Conservation (phyloP, 2,797 vertebrate species). For the Sebastes goodei region DNA sequence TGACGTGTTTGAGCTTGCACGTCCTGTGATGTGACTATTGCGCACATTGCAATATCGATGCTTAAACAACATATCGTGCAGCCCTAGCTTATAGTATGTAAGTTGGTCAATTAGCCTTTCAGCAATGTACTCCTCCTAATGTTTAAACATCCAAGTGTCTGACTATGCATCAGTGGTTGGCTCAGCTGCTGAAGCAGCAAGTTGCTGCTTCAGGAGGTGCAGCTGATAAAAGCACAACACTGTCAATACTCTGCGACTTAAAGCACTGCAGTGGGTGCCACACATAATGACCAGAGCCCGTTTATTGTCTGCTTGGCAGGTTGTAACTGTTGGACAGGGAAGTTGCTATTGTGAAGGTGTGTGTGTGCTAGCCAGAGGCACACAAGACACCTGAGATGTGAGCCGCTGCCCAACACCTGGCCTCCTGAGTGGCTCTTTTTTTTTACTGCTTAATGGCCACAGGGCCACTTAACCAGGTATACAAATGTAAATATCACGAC, state of each 20-base stretch:
- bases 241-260: not conserved
- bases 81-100: not conserved
- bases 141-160: not conserved
- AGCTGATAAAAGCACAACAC: not conserved
- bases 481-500: conserved; percentile 45
- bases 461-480: conserved; percentile 48
- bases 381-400: conserved; percentile 44
- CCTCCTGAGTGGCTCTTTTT: not conserved
- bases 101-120: not conserved
- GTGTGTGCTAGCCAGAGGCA: conserved; percentile 37
- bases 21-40: no score
- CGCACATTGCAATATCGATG: not conserved
- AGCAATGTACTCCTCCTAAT: not conserved
- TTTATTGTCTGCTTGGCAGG: conserved; percentile 13
- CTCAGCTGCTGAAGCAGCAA: not conserved
- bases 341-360: conserved; percentile 26
- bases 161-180: not conserved
- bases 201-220: not conserved
- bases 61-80: not conserved
- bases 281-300: not conserved
- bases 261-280: not conserved
- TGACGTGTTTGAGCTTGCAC: not conserved
- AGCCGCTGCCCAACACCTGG: conserved; percentile 42
- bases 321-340: conserved; percentile 5
- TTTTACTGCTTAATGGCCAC: conserved; percentile 25